Evolutionary conservation across 2,113 vertebrate genomes (phyloP).

Genomic region (Charadrius vociferus): DNA sequence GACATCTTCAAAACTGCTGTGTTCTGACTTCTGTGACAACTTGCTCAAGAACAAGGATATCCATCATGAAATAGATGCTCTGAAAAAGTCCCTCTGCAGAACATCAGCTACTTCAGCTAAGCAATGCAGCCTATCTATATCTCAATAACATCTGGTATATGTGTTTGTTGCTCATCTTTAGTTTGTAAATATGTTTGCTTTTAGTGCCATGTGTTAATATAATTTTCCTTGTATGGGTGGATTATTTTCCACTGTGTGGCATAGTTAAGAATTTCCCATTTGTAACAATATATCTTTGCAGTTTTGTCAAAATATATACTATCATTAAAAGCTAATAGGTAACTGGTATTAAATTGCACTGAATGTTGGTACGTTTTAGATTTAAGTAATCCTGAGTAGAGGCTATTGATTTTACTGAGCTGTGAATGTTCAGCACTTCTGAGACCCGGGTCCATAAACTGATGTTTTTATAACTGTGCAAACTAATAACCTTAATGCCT

Average conservation of each 20-base stretch:
- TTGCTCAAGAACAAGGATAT: neutral
- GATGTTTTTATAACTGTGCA: constrained; percentile 23
- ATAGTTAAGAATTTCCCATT: neutral
- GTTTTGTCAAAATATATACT: neutral
- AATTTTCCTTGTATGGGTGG: constrained; percentile 34
- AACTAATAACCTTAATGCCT: neutral
- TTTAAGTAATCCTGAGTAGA: neutral
- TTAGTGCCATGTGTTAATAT: constrained; percentile 45
- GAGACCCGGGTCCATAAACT: neutral
- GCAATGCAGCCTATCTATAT: constrained; percentile 43
- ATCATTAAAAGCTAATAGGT: neutral
- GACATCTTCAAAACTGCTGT: neutral
- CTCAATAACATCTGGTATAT: constrained; percentile 56
- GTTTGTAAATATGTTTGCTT: constrained; percentile 61
- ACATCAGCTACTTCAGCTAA: constrained; percentile 40
- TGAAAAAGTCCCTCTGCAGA: constrained; percentile 13
- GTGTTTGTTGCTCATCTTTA: constrained; percentile 33
- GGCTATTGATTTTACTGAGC: constrained; percentile 39
- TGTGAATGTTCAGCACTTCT: constrained; percentile 33
- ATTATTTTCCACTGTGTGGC: constrained; percentile 36
- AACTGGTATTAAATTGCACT: neutral
- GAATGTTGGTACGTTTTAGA: neutral
- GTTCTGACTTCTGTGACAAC: neutral
- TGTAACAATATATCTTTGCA: neutral
- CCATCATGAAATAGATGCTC: neutral